Evolutionary conservation across 2,888 invertebrate genomes (phyloP).

Genomic region (Epinotia bilunana): DNA sequence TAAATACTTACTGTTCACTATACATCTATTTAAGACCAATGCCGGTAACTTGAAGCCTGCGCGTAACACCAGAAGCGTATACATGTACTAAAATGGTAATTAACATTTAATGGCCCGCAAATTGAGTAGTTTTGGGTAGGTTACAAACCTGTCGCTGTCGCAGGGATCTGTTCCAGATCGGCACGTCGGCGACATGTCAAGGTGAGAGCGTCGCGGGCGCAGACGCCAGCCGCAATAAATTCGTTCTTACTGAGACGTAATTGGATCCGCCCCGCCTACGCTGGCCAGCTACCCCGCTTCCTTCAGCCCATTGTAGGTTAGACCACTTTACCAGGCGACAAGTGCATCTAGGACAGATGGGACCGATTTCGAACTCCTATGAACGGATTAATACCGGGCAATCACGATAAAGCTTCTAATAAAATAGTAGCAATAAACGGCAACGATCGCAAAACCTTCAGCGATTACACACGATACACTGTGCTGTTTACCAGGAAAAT

Average conservation of each 20-base stretch:
- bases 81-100: slow-evolving; percentile 22
- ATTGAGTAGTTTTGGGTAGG: slow-evolving; percentile 29
- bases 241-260: slow-evolving; percentile 72
- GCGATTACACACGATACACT: not conserved
- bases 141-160: slow-evolving; percentile 57
- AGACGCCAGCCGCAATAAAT: slow-evolving; percentile 70
- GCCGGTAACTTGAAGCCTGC: not conserved
- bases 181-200: slow-evolving; percentile 57
- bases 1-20: not conserved
- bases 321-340: slow-evolving; percentile 34
- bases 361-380: slow-evolving; percentile 32
- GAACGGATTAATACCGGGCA: not conserved
- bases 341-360: slow-evolving; percentile 34
- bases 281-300: slow-evolving; percentile 48
- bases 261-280: slow-evolving; percentile 75
- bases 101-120: slow-evolving; percentile 27
- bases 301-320: slow-evolving; percentile 44
- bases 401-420: slow-evolving; percentile 28
- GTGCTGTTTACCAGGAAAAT: slow-evolving; percentile 26
- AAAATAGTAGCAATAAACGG: slow-evolving; percentile 20
- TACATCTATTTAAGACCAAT: slow-evolving; percentile 22
- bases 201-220: slow-evolving; percentile 53
- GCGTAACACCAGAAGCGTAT: slow-evolving; percentile 38
- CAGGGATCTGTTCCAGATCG: slow-evolving; percentile 57
- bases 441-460: slow-evolving; percentile 19